Conservation (phyloP, 2,797 vertebrate genomes). For the Sciurus vulgaris region DNA sequence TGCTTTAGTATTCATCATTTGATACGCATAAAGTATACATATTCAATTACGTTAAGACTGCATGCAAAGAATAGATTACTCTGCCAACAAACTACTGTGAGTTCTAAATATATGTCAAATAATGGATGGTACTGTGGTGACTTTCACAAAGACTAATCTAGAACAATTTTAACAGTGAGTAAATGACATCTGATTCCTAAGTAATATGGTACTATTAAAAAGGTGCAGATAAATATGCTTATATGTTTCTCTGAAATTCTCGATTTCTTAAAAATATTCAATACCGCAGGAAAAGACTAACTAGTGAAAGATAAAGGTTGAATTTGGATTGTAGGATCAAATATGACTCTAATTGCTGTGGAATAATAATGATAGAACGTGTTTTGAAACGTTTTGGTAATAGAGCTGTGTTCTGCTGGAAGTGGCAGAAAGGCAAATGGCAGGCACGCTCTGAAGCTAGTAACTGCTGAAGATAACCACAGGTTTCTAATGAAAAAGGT, state of each 20-base stretch:
- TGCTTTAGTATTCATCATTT: neutral
- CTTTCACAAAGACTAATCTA: slow-evolving; percentile 45
- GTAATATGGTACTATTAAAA: neutral
- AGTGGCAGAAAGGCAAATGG: slow-evolving; percentile 60
- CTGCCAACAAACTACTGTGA: slow-evolving; percentile 48
- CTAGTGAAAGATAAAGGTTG: slow-evolving; percentile 47
- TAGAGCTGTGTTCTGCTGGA: slow-evolving; percentile 54
- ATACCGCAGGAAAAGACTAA: slow-evolving; percentile 31
- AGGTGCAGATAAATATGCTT: neutral
- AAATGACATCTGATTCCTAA: slow-evolving; percentile 56
- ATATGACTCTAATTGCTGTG: slow-evolving; percentile 45
- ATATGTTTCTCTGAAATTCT: neutral
- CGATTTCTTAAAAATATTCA: slow-evolving; percentile 2
- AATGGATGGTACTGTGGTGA: neutral
- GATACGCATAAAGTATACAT: slow-evolving; percentile 2
- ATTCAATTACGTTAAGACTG: slow-evolving; percentile 7
- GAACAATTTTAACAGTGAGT: slow-evolving; percentile 25
- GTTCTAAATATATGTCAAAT: slow-evolving; percentile 21
- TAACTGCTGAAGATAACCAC: slow-evolving; percentile 64
- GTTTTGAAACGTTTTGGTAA: slow-evolving; percentile 60
- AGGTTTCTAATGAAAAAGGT: slow-evolving; percentile 36
- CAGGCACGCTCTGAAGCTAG: neutral
- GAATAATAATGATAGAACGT: neutral
- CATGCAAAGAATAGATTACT: slow-evolving; percentile 1
- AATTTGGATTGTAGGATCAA: slow-evolving; percentile 38